These are phyloP conservation scores for Bombus terrestris DNA, from an alignment of 1,140 invertebrate species.

Conservation along the genomic window DNA sequence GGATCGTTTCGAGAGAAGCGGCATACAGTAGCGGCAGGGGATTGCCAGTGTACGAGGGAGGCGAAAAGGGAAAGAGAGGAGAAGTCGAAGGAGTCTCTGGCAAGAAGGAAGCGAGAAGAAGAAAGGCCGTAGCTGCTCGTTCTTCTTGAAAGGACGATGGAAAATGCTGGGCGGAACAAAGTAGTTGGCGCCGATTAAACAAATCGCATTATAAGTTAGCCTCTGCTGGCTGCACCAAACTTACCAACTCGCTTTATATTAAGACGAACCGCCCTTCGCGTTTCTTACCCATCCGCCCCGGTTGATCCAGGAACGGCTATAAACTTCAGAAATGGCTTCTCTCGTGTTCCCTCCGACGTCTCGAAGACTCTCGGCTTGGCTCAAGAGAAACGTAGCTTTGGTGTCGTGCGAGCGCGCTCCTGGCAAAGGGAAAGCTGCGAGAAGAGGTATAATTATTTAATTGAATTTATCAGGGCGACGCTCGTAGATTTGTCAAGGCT, in stretches of 20 bases:
- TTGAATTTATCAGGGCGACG: constrained; percentile 78
- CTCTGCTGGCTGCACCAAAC: constrained; percentile 77
- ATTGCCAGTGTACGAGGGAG: background rate
- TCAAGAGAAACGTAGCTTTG: constrained; percentile 18
- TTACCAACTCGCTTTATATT: constrained; percentile 81
- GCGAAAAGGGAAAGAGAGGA: background rate
- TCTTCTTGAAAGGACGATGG: constrained; percentile 54
- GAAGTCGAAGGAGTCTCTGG: constrained; percentile 7
- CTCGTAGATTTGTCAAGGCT: constrained; percentile 70
- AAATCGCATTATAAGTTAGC: constrained; percentile 83
- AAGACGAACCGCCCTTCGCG: constrained; percentile 77
- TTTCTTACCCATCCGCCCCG: constrained; percentile 52
- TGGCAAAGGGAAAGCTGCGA: background rate
- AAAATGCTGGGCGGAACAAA: constrained; percentile 72
- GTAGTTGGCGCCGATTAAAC: constrained; percentile 82
- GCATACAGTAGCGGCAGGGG: background rate
- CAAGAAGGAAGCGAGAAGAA: constrained; percentile 17
- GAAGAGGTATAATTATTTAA: constrained; percentile 79
- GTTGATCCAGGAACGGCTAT: constrained; percentile 77
- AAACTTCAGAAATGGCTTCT: constrained; percentile 77
- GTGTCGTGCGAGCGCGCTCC: background rate
- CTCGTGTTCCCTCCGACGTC: constrained; percentile 40
- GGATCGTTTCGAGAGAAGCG: constrained; percentile 38
- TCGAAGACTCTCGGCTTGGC: constrained; percentile 21
- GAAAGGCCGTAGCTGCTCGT: constrained; percentile 52